A percentile compares a stretch with the other conserved stretches of the same genome.
Evolutionary conservation across 2,888 invertebrate genomes (phyloP).

Genomic region (Azorinus chamasolen): DNA sequence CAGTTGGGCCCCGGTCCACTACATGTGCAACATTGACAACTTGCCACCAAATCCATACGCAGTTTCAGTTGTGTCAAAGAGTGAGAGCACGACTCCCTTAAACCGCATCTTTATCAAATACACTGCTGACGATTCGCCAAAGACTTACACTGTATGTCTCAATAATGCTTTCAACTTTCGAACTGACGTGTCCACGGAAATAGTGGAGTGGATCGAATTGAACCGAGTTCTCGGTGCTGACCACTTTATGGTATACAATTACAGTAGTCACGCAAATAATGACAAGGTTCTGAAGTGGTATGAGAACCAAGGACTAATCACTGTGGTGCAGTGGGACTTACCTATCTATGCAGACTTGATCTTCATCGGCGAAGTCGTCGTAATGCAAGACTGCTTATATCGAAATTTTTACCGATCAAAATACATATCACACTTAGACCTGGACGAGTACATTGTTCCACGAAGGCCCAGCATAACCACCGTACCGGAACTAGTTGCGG

Average conservation of each 20-base stretch:
- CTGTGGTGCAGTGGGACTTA: slow-evolving; percentile 78
- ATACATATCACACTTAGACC: slow-evolving; percentile 79
- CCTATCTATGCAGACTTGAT: slow-evolving; percentile 78
- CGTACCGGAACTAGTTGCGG: slow-evolving; percentile 15
- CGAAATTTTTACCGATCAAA: slow-evolving; percentile 68
- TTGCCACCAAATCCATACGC: slow-evolving; percentile 2
- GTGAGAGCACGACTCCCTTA: too few species aligned
- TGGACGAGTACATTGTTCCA: slow-evolving; percentile 84
- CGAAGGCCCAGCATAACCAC: neutral
- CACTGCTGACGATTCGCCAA: neutral
- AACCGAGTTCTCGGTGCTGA: slow-evolving; percentile 81
- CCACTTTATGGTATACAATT: slow-evolving; percentile 79
- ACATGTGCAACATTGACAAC: slow-evolving; percentile 1
- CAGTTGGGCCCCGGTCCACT: slow-evolving; percentile 5
- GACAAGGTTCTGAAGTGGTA: slow-evolving; percentile 74
- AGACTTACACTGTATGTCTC: slow-evolving; percentile 72
- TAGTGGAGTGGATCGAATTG: slow-evolving; percentile 83
- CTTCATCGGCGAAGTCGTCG: slow-evolving; percentile 82
- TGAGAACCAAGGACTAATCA: slow-evolving; percentile 61
- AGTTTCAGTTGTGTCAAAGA: neutral
- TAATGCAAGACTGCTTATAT: slow-evolving; percentile 84
- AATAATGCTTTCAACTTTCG: slow-evolving; percentile 68
- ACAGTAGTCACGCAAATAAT: slow-evolving; percentile 71
- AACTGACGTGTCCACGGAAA: slow-evolving; percentile 72
- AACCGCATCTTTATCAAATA: too few species aligned